Base-by-base conservation (phyloP, 2,888 invertebrate genomes). In the Hipparchia sbordonii region DNA sequence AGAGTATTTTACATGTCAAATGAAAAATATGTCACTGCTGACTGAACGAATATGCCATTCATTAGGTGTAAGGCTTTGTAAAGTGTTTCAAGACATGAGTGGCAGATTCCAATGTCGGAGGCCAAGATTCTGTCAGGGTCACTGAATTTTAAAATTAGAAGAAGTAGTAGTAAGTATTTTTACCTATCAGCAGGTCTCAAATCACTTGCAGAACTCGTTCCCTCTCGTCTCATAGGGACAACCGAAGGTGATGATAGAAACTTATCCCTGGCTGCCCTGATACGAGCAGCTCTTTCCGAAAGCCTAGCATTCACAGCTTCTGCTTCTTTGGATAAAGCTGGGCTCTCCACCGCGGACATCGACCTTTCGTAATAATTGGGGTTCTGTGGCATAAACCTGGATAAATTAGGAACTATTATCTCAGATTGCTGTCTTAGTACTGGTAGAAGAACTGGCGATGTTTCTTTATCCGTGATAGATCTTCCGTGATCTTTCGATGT, bases 261-360 rank as follows among this genome's bases (percentile, higher is more conserved):
- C 77, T 95, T 95, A 79, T 97, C 96, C 81, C 96, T 96, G 0
- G 97, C 97, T 73, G 94, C 95, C 77, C 95, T 94, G 9, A 97
- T 88, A 76, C 95, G 95, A n/a, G 94, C 91, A 0, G 96, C 95
- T 73, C 93, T 85, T 61, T 92, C 93, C 0, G 93, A 78, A 92
- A 94, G 78, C 87, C 89, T 79, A 83, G 93, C 63, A 84, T 84
- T 74, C 33, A 84, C 70, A 48, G 81, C 79, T 33, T 85, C 86
- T 45, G 84, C 77, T 23, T 90, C 87, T 63, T 77, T 77, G 5
- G 79, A 79, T 6, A 80, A 76, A 1, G 74, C 77, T 2, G 87
- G 81, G 0, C 84, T 60, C 2, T 89, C 90, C 2, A 84, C 82
- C 0, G 87, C 84, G 0, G 92, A 92, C 39, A 92, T 78, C 0